Evolutionary conservation across 2,113 vertebrate genomes (phyloP), one percentile per base, ranked within the genome.

Genomic region (Grantiella picta): DNA sequence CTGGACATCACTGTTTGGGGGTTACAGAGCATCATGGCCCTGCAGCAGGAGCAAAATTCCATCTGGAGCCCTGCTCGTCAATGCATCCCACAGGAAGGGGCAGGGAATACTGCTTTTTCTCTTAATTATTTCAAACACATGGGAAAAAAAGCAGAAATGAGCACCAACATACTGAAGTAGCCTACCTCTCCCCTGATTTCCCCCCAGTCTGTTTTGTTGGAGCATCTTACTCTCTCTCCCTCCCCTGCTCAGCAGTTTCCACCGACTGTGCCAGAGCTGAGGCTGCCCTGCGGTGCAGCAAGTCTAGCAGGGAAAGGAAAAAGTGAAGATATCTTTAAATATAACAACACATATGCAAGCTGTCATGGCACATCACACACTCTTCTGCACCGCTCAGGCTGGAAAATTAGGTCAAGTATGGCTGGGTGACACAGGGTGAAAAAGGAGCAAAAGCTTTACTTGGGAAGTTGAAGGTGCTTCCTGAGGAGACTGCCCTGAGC

Each of bases 371-470:
- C 54, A 63, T 86, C 85, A 82, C 6, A 4, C 44, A 17, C 52
- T 35, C 75, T 40, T 75, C 82, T 42, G 78, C 52, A 35, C 3
- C 0, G 6, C 76, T 66, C n/a, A 3, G 72, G 29, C 1, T 77
- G n/a, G 77, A 49, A 90, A 96, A 97, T 82, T 22, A 89, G 94
- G 90, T 92, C 92, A 83, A 35, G 15, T 33, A 52, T 0, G 28
- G 86, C 70, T 47, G 63, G n/a, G 79, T 49, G 65, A 82, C 35
- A 40, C 0, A 3, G 87, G 80, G 63, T 70, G 72, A 84, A 73
- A 91, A 89, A 89, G 53, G 12, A 91, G 83, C 0, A 2, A 86
- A 85, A 81, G 71, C 57, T 72, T 82, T 31, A 14, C 69, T 36
- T 10, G 29, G 28, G 53, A 83, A 71, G 47, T n/a, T 79, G 53